Conservation (phyloP, 2,113 vertebrate genomes). For the Esox niger region DNA sequence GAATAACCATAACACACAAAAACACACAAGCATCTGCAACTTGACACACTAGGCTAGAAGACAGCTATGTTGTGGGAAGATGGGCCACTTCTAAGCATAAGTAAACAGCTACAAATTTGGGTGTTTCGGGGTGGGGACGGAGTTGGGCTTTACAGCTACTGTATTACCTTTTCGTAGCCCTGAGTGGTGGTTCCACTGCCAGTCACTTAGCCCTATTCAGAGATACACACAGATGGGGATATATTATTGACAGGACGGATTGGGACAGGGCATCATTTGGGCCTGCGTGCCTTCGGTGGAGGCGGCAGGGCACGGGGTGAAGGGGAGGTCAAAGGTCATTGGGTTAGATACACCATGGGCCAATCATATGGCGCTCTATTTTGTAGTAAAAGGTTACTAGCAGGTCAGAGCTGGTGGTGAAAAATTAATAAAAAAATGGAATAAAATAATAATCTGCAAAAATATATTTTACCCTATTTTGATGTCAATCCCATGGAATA, state of each 20-base stretch:
- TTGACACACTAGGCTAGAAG: background rate
- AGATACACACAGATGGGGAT: slow-evolving; percentile 71
- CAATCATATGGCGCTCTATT: background rate
- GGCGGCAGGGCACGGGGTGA: background rate
- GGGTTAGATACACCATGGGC: background rate
- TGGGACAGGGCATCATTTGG: slow-evolving; percentile 35
- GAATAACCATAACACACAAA: background rate
- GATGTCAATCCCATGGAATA: background rate
- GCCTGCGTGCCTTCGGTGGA: background rate
- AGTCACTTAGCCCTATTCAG: slow-evolving; percentile 73
- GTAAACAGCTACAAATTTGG: slow-evolving; percentile 10
- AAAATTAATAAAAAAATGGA: background rate
- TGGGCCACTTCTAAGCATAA: slow-evolving; percentile 41
- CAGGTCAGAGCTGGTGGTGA: background rate
- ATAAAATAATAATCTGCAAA: too few species aligned
- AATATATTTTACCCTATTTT: background rate
- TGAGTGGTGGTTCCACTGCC: slow-evolving; percentile 73
- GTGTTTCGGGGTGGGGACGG: slow-evolving; percentile 26
- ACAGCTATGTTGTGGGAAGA: slow-evolving; percentile 29
- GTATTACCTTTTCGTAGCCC: slow-evolving; percentile 71
- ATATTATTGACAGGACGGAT: slow-evolving; percentile 28
- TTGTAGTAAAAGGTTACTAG: background rate
- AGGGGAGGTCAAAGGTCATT: background rate
- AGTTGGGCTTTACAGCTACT: slow-evolving; percentile 52
- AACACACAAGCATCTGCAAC: background rate